phyloP scores from a whole-genome alignment of 2,113 vertebrate genomes.

The Falco punctatus region DNA sequence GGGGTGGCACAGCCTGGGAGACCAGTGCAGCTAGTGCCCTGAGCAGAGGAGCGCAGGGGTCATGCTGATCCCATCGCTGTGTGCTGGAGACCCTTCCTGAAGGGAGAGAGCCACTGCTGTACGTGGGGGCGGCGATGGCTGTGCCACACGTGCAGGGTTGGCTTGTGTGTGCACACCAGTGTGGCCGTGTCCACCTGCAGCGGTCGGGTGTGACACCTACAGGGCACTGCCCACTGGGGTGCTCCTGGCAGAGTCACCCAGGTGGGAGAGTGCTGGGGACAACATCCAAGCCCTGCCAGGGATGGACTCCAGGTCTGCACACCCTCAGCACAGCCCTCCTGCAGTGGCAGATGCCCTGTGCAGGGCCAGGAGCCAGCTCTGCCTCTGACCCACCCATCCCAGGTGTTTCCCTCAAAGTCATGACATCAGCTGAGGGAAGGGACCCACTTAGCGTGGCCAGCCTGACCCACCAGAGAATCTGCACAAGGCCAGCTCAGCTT shows the following conservation, averaged over 20 bases:
- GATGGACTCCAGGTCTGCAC: background rate
- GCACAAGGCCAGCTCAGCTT: background rate
- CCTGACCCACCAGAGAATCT: background rate
- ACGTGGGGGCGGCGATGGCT: rapidly evolving
- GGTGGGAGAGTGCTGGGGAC: background rate
- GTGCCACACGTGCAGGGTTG: background rate
- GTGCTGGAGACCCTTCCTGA: background rate
- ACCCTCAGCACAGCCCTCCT: background rate
- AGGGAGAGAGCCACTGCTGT: background rate
- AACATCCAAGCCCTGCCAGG: background rate
- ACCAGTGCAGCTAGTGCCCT: background rate
- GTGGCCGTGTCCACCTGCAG: background rate
- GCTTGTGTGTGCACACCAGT: too few species aligned
- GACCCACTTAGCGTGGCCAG: background rate
- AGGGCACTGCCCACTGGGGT: background rate
- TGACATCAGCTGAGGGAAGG: background rate
- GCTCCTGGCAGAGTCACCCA: background rate
- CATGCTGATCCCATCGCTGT: background rate
- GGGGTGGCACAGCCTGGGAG: rapidly evolving
- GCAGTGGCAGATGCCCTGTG: background rate
- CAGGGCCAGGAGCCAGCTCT: background rate
- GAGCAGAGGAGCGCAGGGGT: background rate
- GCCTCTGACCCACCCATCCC: background rate
- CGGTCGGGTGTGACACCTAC: background rate
- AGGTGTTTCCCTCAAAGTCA: background rate